Percentiles rank a stretch among this genome's conserved stretches.
These are phyloP conservation scores for Scaptomyza flava DNA, from an alignment of 2,888 invertebrate genomes.

Conservation along the genomic window DNA sequence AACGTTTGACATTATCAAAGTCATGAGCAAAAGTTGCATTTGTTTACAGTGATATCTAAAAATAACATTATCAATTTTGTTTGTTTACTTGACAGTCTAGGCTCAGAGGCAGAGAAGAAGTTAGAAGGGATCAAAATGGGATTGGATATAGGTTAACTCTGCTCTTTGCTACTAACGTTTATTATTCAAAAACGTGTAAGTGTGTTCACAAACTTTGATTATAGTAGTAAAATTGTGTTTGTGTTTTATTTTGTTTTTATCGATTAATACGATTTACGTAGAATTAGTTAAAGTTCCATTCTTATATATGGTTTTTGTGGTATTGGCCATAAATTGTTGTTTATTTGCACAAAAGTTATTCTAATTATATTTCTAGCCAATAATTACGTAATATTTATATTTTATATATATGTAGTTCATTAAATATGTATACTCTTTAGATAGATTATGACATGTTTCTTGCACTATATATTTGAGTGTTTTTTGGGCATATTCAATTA, in stretches of 20 bases:
- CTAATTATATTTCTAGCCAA: slow-evolving; percentile 41
- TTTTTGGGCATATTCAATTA: slow-evolving; percentile 20
- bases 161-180: slow-evolving; percentile 18
- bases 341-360: slow-evolving; percentile 46
- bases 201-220: slow-evolving; percentile 52
- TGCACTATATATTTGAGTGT: slow-evolving; percentile 35
- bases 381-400: slow-evolving; percentile 44
- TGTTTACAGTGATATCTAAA: slow-evolving; percentile 74
- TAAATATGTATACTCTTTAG: slow-evolving; percentile 56
- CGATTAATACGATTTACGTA: slow-evolving; percentile 52
- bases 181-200: slow-evolving; percentile 31
- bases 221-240: slow-evolving; percentile 62
- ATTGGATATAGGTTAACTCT: slow-evolving; percentile 22
- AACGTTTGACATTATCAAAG: slow-evolving; percentile 56
- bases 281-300: slow-evolving; percentile 50
- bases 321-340: slow-evolving; percentile 71
- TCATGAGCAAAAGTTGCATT: slow-evolving; percentile 73
- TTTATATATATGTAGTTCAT: slow-evolving; percentile 31
- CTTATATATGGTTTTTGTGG: slow-evolving; percentile 43
- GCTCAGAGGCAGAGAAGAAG: slow-evolving; percentile 24
- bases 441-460: slow-evolving; percentile 73
- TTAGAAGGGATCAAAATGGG: neutral
- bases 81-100: slow-evolving; percentile 66
- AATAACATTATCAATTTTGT: slow-evolving; percentile 63
- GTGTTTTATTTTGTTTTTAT: slow-evolving; percentile 34